These are phyloP conservation scores for Tethea ocularis DNA, from an alignment of 2,888 invertebrate genomes.

Conservation along the genomic window DNA sequence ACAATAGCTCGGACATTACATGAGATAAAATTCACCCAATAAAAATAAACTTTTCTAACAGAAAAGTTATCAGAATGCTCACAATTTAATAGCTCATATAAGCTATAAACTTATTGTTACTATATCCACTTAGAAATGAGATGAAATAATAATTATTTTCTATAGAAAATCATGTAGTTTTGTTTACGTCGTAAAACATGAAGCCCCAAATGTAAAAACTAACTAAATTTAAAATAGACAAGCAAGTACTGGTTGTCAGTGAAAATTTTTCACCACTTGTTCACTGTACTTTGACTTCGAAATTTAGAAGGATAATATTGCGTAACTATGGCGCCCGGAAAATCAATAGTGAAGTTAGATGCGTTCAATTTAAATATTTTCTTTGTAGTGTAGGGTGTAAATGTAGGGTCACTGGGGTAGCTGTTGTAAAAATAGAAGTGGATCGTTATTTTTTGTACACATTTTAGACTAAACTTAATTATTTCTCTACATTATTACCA, in stretches of 20 bases:
- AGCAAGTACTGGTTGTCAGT: too few relatives aligned
- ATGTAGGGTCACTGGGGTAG: too few relatives aligned
- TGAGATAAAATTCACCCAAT: background rate
- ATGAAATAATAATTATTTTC: background rate
- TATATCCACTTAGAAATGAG: background rate
- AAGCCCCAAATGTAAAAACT: conserved; percentile 13
- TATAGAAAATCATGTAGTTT: background rate
- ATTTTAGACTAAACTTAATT: too few relatives aligned
- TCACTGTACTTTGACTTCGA: conserved; percentile 29
- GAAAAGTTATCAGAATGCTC: background rate
- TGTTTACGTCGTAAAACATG: conserved; percentile 10
- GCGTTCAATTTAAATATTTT: background rate
- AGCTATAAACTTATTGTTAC: background rate
- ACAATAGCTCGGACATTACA: too few relatives aligned
- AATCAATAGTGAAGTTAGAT: conserved; percentile 39
- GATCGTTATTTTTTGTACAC: too few relatives aligned
- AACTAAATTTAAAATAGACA: too few relatives aligned
- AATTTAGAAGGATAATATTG: conserved; percentile 31
- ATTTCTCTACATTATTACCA: too few relatives aligned
- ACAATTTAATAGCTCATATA: background rate
- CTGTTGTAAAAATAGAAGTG: too few relatives aligned
- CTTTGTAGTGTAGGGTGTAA: too few relatives aligned
- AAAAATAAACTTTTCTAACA: background rate
- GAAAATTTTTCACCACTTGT: conserved; percentile 13
- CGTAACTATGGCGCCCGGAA: conserved; percentile 37